Base-by-base conservation (phyloP, 2,113 vertebrate genomes). In the Megaceryle torquata region DNA sequence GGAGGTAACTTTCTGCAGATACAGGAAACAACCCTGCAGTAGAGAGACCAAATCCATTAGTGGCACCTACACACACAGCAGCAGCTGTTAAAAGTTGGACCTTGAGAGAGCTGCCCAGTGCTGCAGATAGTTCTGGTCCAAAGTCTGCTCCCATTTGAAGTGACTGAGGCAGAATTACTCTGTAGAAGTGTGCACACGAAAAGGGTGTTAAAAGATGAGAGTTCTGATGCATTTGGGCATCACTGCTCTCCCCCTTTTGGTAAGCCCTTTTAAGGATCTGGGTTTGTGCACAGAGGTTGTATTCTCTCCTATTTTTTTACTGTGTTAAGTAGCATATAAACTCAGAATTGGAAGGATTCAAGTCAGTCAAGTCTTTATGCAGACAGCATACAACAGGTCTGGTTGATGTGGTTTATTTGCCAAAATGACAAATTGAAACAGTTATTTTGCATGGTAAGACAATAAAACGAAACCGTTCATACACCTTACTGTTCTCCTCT, bases 51-150 rank as follows among this genome's bases (percentile, higher is more conserved):
- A 20, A 3, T 14, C 7, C 15, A 39, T 24, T 3, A 6, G 2
- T 10, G 5, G 5, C 1, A 11, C 0, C 2, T 7, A 20, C 26
- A 17, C 31, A 9, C 8, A 33, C 11, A 21, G 59, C 51, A 53
- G n/a, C 61, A 68, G 82, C 69, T 57, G 2, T 10, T 8, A 5
- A n/a, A 26, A 0, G 13, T 9, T 19, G 51, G 13, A 2, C 13
- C 59, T 60, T 56, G 21, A 25, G 20, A 37, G 5, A 59, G 13
- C 43, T 25, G 6, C 46, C 44, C 48, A 9, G 3, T 9, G 8
- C 59, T 7, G 5, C 21, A 14, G 18, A 4, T 46, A 13, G 14
- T 17, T 35, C 86, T 69, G 44, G 5, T 28, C 60, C 70, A 11
- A 54, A 26, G 13, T 4, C 75, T 48, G 82, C 59, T 44, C 68